These are phyloP conservation scores for Blastobasis lacticolella DNA, from an alignment of 2,888 invertebrate species.

Conservation along the genomic window DNA sequence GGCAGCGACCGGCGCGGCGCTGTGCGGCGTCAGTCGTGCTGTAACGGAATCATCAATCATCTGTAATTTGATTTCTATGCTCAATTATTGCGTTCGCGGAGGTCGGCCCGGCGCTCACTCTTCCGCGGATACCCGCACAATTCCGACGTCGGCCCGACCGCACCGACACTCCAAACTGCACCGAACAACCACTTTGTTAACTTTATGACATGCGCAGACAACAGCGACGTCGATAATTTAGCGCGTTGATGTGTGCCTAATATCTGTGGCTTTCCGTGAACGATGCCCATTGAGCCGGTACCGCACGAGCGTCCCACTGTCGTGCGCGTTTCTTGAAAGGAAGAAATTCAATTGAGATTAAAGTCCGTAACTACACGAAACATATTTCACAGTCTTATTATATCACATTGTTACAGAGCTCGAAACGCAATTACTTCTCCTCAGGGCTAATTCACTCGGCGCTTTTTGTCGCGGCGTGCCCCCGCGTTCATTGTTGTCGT, in stretches of 20 bases:
- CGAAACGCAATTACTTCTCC: slow-evolving; percentile 16
- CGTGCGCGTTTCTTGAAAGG: slow-evolving; percentile 33
- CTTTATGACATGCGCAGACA: neutral
- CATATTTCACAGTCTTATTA: slow-evolving; percentile 17
- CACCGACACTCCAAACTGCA: too few species aligned
- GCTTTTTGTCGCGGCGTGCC: slow-evolving; percentile 17
- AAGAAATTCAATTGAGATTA: slow-evolving; percentile 32
- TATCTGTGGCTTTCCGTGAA: slow-evolving; percentile 31
- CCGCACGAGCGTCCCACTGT: slow-evolving; percentile 31
- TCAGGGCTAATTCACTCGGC: slow-evolving; percentile 14
- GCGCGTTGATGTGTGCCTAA: too few species aligned
- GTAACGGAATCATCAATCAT: slow-evolving; percentile 74
- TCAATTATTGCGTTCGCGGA: slow-evolving; percentile 72
- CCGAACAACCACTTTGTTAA: neutral
- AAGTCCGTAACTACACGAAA: slow-evolving; percentile 25
- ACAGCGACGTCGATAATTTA: slow-evolving; percentile 4
- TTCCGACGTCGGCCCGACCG: too few species aligned
- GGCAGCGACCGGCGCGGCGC: slow-evolving; percentile 31
- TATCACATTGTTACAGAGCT: slow-evolving; percentile 17
- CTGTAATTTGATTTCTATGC: slow-evolving; percentile 74
- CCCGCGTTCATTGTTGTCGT: slow-evolving; percentile 13
- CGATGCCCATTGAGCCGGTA: slow-evolving; percentile 36
- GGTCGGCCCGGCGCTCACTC: slow-evolving; percentile 42
- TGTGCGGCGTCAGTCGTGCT: slow-evolving; percentile 65
- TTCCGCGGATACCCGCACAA: too few species aligned